Conservation (phyloP, 2,113 vertebrate species). For the Carollia perspicillata region DNA sequence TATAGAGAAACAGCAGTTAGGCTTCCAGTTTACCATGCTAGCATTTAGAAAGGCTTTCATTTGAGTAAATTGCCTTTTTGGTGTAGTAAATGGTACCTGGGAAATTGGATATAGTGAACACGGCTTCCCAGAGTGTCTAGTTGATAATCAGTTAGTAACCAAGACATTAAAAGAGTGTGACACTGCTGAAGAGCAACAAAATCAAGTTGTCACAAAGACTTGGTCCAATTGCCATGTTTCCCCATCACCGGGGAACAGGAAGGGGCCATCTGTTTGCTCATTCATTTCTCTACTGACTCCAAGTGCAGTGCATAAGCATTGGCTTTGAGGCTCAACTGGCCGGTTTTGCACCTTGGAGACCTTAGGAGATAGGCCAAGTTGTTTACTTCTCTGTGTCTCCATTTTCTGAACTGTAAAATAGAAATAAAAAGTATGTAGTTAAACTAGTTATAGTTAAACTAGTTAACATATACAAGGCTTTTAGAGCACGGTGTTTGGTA, state of each 20-base stretch:
- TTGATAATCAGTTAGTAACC: neutral
- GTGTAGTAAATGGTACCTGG: neutral
- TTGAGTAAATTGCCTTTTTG: conserved; percentile 29
- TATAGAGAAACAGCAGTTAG: neutral
- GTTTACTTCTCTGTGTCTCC: neutral
- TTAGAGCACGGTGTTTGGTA: neutral
- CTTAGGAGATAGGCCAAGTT: neutral
- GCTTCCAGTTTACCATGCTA: neutral
- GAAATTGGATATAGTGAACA: neutral
- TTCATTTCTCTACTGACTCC: neutral
- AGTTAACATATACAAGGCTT: neutral
- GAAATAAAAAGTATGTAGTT: neutral
- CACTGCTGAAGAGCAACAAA: neutral
- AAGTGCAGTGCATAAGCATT: neutral
- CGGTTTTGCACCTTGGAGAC: neutral
- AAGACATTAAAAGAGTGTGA: conserved; percentile 24
- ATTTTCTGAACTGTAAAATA: neutral
- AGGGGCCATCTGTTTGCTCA: neutral
- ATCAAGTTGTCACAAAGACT: neutral
- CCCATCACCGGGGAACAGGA: neutral
- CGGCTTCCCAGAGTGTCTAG: neutral
- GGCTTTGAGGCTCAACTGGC: neutral
- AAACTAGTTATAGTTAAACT: neutral
- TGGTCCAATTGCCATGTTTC: neutral
- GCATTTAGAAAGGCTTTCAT: conserved; percentile 46